Evolutionary conservation across 2,888 invertebrate species (phyloP).

Genomic region (Drosophila koepferae): DNA sequence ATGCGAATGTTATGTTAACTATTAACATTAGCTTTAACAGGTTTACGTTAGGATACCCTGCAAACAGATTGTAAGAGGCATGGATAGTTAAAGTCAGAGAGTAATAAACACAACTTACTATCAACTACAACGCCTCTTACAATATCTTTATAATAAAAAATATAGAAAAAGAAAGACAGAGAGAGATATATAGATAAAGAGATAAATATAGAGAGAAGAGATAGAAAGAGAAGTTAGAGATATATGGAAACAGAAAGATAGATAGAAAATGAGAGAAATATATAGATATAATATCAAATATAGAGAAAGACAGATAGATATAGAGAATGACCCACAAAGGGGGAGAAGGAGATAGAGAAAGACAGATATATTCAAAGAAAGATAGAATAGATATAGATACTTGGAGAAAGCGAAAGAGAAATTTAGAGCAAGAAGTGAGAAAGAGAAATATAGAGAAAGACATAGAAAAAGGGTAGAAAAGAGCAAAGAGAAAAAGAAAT

Average conservation of each 20-base stretch:
- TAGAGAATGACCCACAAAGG: background rate
- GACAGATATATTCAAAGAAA: background rate
- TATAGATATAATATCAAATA: background rate
- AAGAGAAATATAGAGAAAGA: background rate
- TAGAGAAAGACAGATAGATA: background rate
- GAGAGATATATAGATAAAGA: background rate
- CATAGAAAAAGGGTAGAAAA: background rate
- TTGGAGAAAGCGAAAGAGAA: background rate
- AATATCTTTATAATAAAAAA: too few relatives aligned
- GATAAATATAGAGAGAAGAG: too few relatives aligned
- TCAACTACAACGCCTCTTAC: too few relatives aligned
- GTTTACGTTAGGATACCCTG: background rate
- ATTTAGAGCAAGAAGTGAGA: too few relatives aligned
- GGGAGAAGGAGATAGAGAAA: background rate
- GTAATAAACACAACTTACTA: too few relatives aligned
- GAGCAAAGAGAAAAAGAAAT: too few relatives aligned
- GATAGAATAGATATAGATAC: background rate
- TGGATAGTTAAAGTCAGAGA: background rate
- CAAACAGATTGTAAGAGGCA: background rate
- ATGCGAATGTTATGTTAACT: background rate
- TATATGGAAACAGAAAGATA: background rate
- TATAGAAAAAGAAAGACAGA: too few relatives aligned
- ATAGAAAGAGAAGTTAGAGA: too few relatives aligned
- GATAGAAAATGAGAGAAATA: background rate
- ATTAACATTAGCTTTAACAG: too few relatives aligned